Percentiles rank a stretch among this genome's conserved stretches.
phyloP scores from a whole-genome alignment of 2,888 invertebrate genomes.

The Patella caerulea region DNA sequence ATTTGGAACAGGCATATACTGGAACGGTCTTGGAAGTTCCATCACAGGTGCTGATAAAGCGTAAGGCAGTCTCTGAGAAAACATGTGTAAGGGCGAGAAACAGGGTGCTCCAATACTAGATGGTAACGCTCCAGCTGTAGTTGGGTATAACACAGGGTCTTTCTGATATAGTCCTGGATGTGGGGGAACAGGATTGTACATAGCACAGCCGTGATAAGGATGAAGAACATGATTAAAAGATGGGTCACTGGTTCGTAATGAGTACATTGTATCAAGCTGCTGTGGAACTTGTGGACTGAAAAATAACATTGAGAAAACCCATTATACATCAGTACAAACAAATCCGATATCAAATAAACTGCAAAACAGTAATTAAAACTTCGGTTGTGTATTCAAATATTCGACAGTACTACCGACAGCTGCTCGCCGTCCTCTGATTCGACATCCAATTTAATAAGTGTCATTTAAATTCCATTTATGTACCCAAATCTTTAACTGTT shows the following conservation, averaged over 20 bases:
- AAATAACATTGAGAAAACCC: too few relatives aligned
- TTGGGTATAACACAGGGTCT: slow-evolving; percentile 33
- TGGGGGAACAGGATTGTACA: slow-evolving; percentile 21
- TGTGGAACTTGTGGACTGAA: too few relatives aligned
- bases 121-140: slow-evolving; percentile 29
- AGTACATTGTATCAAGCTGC: background rate
- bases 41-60: slow-evolving; percentile 26
- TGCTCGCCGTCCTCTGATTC: too few relatives aligned
- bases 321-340: too few relatives aligned
- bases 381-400: too few relatives aligned
- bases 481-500: too few relatives aligned
- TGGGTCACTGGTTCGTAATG: slow-evolving; percentile 27
- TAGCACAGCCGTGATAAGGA: slow-evolving; percentile 35
- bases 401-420: too few relatives aligned
- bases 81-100: slow-evolving; percentile 28
- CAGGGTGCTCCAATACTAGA: slow-evolving; percentile 22
- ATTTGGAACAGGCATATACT: slow-evolving; percentile 13
- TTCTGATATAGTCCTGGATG: slow-evolving; percentile 27
- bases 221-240: slow-evolving; percentile 25
- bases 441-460: too few relatives aligned
- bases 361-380: too few relatives aligned
- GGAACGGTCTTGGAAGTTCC: slow-evolving; percentile 32
- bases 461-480: too few relatives aligned
- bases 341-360: too few relatives aligned
- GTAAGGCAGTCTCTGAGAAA: slow-evolving; percentile 27